These are phyloP conservation scores for Cossypha dichroa DNA, from an alignment of 2,797 vertebrate genomes.

Conservation along the genomic window DNA sequence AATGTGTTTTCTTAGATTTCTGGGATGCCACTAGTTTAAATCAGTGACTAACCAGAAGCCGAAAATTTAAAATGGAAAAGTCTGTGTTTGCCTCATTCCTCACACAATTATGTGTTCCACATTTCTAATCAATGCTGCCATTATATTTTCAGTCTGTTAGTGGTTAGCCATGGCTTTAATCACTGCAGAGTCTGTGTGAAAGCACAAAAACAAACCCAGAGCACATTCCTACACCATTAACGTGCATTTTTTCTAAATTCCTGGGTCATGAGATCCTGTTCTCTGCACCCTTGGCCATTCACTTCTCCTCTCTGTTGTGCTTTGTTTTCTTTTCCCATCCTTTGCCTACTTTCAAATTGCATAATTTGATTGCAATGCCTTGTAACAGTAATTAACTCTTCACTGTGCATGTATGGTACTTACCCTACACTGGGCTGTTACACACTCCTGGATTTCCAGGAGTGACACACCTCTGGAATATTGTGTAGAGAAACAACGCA, in stretches of 20 bases:
- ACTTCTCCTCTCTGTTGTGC: background rate
- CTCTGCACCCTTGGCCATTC: background rate
- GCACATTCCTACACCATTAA: background rate
- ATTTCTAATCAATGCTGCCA: background rate
- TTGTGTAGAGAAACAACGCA: accelerated
- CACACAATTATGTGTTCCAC: background rate
- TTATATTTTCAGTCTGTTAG: background rate
- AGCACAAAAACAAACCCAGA: background rate
- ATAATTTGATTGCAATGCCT: background rate
- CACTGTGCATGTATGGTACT: background rate
- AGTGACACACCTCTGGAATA: background rate
- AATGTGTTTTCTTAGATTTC: background rate
- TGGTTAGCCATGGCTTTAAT: background rate
- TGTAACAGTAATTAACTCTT: background rate
- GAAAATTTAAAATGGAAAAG: background rate
- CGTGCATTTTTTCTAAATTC: background rate
- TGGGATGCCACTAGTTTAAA: background rate
- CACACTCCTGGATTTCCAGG: background rate
- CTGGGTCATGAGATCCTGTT: background rate
- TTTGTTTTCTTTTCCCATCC: background rate
- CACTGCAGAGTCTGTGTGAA: background rate
- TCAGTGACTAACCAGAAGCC: background rate
- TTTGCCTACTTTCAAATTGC: background rate
- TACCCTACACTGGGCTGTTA: background rate
- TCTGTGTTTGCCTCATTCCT: background rate